These are phyloP conservation scores for Ganaspis sp. DNA, from an alignment of 1,140 invertebrate species.

Conservation along the genomic window DNA sequence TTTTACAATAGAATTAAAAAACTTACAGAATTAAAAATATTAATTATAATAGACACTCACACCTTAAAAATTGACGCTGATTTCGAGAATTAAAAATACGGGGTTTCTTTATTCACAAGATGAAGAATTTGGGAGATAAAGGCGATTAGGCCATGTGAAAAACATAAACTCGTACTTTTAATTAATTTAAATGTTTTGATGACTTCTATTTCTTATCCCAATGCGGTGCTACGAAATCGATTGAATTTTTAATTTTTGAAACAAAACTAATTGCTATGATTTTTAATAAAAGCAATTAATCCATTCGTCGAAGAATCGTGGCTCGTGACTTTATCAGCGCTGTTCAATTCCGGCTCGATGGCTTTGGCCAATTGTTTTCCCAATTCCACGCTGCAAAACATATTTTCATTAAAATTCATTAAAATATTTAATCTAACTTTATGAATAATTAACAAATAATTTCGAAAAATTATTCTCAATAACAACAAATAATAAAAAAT, in stretches of 20 bases:
- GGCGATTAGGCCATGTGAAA: constrained; percentile 93
- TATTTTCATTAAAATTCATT: constrained; percentile 36
- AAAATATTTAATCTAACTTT: constrained; percentile 40
- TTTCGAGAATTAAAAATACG: background rate
- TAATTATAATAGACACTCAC: too few species aligned
- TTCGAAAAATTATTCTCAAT: too few species aligned
- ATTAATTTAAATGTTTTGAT: background rate
- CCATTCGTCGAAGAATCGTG: constrained; percentile 92
- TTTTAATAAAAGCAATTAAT: constrained; percentile 89
- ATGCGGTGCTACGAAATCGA: constrained; percentile 32
- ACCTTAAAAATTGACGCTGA: background rate
- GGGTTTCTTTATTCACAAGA: background rate
- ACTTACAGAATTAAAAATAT: too few species aligned
- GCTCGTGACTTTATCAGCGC: constrained; percentile 77
- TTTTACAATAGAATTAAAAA: too few species aligned
- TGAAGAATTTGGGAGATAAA: constrained; percentile 64
- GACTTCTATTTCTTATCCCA: constrained; percentile 24
- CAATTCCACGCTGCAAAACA: constrained; percentile 89
- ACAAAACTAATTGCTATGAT: constrained; percentile 60
- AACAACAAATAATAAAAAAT: too few species aligned
- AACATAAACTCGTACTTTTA: constrained; percentile 74
- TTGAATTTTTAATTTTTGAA: constrained; percentile 29
- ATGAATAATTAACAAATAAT: too few species aligned
- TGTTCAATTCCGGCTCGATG: constrained; percentile 94
- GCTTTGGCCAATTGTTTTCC: constrained; percentile 98